A percentile compares a stretch with the other conserved stretches of the same genome.
Conservation (phyloP, 1,140 invertebrate species). For the Pemphigus obesinymphae region DNA sequence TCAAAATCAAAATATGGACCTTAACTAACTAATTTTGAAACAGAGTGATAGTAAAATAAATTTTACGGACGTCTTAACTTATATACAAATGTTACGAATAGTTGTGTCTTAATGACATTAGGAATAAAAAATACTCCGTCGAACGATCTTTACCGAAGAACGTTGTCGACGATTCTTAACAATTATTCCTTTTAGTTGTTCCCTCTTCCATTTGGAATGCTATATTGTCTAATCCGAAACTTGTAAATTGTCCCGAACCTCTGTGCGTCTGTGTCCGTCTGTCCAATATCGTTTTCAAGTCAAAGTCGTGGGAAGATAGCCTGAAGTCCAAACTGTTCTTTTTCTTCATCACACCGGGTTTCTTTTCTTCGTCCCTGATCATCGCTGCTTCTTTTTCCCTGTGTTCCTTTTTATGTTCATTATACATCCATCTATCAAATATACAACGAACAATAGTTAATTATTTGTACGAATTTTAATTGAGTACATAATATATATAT, state of each 20-base stretch:
- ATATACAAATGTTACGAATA: background rate
- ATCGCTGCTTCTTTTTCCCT: slow-evolving; percentile 42
- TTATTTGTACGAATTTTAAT: too few relatives aligned
- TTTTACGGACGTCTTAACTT: slow-evolving; percentile 6
- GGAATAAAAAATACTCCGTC: background rate
- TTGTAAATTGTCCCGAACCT: slow-evolving; percentile 36
- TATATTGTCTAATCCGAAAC: slow-evolving; percentile 36
- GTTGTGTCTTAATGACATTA: background rate
- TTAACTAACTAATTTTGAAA: background rate
- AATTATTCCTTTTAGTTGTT: background rate
- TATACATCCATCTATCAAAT: slow-evolving; percentile 57
- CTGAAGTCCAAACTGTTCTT: slow-evolving; percentile 28
- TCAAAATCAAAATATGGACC: background rate
- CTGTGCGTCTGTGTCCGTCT: slow-evolving; percentile 37
- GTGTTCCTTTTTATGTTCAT: slow-evolving; percentile 54
- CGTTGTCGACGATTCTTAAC: background rate
- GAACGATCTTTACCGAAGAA: background rate
- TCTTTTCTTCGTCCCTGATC: slow-evolving; percentile 46
- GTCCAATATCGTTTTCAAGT: slow-evolving; percentile 37
- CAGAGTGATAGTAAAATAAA: background rate
- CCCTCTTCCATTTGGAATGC: slow-evolving; percentile 37
- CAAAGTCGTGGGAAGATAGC: slow-evolving; percentile 36
- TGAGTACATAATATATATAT: too few relatives aligned
- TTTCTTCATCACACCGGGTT: background rate
- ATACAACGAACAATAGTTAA: background rate